phyloP scores from a whole-genome alignment of 2,888 invertebrate genomes.

The Oscheius sp. region DNA sequence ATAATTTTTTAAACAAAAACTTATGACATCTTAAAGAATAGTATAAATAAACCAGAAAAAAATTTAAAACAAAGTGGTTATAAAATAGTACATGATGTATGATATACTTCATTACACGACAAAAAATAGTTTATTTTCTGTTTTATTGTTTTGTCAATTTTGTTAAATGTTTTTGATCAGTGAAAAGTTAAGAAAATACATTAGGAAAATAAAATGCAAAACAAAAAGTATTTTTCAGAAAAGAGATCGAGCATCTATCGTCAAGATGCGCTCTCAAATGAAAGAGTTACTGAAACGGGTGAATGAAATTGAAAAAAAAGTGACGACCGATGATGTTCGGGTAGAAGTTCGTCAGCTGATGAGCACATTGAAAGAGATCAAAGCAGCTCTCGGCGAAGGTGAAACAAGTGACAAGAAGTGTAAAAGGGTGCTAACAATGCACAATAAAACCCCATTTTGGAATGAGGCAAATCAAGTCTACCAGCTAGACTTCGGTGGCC shows the following conservation, averaged over 20 bases:
- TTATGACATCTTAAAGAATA: too few relatives aligned
- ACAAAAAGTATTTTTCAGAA: conserved; percentile 34
- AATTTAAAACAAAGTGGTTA: too few relatives aligned
- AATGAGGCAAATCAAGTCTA: conserved; percentile 99
- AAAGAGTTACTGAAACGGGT: conserved; percentile 48
- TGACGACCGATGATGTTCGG: conserved; percentile 43
- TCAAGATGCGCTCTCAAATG: conserved; percentile 54
- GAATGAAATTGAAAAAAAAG: conserved; percentile 55
- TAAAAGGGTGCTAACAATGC: conserved; percentile 76
- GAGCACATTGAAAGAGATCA: conserved; percentile 54
- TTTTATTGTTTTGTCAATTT: too few relatives aligned
- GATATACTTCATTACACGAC: too few relatives aligned
- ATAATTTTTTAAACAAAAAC: too few relatives aligned
- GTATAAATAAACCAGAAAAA: too few relatives aligned
- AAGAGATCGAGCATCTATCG: conserved; percentile 47
- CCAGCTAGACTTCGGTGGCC: conserved; percentile 96
- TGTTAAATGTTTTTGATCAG: too few relatives aligned
- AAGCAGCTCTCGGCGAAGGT: conserved; percentile 50
- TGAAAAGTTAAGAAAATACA: neutral
- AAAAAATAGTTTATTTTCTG: too few relatives aligned
- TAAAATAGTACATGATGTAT: too few relatives aligned
- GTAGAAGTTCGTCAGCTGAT: conserved; percentile 49
- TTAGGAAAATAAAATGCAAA: neutral
- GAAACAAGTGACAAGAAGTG: neutral
- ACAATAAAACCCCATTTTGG: conserved; percentile 98